A percentile compares a stretch with the other conserved stretches of the same genome.
Conservation (phyloP, 2,113 vertebrate genomes). For the Heterochromis multidens region DNA sequence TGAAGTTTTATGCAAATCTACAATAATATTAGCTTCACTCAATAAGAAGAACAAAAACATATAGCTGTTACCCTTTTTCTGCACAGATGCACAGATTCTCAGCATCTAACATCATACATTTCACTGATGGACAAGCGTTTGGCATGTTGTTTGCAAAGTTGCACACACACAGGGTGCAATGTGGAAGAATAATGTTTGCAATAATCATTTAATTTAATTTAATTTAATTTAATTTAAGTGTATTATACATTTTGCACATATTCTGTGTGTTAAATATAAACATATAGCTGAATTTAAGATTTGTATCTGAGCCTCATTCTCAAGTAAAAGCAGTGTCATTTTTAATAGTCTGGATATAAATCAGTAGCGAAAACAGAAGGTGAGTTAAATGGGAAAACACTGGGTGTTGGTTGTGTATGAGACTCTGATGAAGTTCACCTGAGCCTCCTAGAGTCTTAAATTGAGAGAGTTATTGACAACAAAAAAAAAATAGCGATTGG, state of each 20-base stretch:
- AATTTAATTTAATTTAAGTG: too few species aligned
- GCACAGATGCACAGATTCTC: not conserved
- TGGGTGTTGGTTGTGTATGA: not conserved
- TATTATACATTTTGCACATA: not conserved
- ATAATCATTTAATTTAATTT: too few species aligned
- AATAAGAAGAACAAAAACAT: not conserved
- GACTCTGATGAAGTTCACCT: not conserved
- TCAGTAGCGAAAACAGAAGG: too few species aligned
- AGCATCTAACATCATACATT: not conserved
- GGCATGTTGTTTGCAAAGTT: not conserved
- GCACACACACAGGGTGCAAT: not conserved
- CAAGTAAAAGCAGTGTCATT: too few species aligned
- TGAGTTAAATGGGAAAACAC: too few species aligned
- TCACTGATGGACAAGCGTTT: not conserved
- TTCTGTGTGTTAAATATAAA: not conserved
- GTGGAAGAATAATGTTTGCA: not conserved
- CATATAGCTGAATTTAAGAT: too few species aligned
- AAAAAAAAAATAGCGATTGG: not conserved
- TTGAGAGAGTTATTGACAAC: not conserved
- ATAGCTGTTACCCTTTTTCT: not conserved
- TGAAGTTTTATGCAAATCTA: not conserved
- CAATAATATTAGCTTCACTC: not conserved
- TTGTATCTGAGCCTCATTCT: too few species aligned
- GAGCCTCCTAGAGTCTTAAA: not conserved
- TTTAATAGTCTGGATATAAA: too few species aligned